phyloP scores from a whole-genome alignment of 2,888 invertebrate species.

The Blomia tropicalis region DNA sequence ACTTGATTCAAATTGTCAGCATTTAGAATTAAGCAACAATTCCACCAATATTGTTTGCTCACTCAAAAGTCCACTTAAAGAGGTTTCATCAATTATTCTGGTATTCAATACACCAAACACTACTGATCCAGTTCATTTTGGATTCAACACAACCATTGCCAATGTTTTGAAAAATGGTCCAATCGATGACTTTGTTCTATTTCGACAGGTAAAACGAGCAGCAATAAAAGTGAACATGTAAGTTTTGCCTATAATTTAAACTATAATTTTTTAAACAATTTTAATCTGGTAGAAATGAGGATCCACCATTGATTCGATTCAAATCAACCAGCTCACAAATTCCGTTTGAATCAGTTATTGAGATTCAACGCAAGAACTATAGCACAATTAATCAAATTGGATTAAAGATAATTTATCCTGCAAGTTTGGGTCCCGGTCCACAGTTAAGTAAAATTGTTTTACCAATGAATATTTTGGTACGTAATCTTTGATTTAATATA shows the following conservation, averaged over 20 bases:
- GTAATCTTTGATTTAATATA: not conserved
- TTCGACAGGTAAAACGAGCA: not conserved
- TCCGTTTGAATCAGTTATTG: not conserved
- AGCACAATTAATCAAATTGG: slow-evolving; percentile 1
- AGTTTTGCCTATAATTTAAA: not conserved
- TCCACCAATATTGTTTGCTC: not conserved
- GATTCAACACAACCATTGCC: not conserved
- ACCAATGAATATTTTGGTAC: not conserved
- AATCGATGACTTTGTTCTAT: not conserved
- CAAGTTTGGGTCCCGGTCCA: no score
- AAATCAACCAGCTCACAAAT: not conserved
- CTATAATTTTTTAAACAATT: not conserved
- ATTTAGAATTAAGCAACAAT: not conserved
- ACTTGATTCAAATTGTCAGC: not conserved
- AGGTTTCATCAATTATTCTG: not conserved
- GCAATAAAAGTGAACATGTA: not conserved
- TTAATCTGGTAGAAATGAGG: not conserved
- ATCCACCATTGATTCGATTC: not conserved
- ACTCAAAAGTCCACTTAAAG: not conserved
- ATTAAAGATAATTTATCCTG: not conserved
- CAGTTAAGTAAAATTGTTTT: not conserved
- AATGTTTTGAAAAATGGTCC: not conserved
- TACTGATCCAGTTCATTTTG: not conserved
- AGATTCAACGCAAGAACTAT: not conserved
- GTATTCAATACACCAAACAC: not conserved